Evolutionary conservation across 2,888 invertebrate genomes (phyloP).

Genomic region (Drosophila multiciliata): DNA sequence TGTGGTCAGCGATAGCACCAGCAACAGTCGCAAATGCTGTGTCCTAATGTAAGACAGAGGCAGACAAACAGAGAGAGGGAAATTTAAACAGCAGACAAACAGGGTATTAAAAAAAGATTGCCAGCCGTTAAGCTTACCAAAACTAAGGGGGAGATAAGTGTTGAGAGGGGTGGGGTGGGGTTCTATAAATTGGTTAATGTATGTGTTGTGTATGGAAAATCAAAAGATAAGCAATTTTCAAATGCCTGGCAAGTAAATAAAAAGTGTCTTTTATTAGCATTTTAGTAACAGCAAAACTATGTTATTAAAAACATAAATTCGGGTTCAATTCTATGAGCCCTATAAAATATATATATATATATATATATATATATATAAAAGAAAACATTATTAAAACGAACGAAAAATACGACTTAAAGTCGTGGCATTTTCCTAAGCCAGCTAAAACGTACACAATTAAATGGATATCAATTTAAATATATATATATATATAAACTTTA

Average conservation of each 20-base stretch:
- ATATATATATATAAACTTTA: constrained; percentile 41
- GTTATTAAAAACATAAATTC: constrained; percentile 47
- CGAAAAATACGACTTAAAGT: constrained; percentile 64
- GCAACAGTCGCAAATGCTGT: constrained; percentile 89
- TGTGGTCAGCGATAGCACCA: constrained; percentile 89
- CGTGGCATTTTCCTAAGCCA: constrained; percentile 77
- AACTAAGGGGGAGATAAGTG: constrained; percentile 9
- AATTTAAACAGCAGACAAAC: constrained; percentile 24
- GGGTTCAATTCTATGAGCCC: constrained; percentile 72
- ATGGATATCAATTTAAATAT: constrained; percentile 48
- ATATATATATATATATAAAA: neutral
- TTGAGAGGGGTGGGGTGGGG: neutral
- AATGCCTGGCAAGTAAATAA: constrained; percentile 53
- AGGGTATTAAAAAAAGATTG: constrained; percentile 58
- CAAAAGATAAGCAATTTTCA: constrained; percentile 61
- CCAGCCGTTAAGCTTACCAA: constrained; percentile 67
- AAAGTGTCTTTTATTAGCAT: constrained; percentile 77
- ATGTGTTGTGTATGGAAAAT: constrained; percentile 34
- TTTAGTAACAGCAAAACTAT: constrained; percentile 51
- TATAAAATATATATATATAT: constrained; percentile 12
- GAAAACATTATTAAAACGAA: constrained; percentile 10
- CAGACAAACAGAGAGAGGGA: neutral
- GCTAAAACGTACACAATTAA: constrained; percentile 24
- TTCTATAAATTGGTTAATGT: constrained; percentile 8
- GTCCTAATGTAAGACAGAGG: constrained; percentile 87